Percentiles rank a stretch among this genome's conserved stretches.
Evolutionary conservation across 2,113 vertebrate genomes (phyloP).

Genomic region (human): DNA sequence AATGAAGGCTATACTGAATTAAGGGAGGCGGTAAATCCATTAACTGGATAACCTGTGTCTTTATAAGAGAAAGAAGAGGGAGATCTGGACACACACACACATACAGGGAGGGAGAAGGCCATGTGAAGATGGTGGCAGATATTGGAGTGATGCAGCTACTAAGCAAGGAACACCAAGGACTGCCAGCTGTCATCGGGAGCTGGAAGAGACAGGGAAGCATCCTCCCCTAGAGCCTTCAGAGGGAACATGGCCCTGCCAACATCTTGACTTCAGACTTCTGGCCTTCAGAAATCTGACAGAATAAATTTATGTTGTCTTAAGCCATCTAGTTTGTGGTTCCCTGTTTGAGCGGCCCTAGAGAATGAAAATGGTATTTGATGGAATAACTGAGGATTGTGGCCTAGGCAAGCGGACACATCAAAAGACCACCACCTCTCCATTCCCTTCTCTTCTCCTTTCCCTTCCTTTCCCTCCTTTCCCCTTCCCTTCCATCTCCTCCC

Average conservation of each 20-base stretch:
- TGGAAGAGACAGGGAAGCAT: neutral
- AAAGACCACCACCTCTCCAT: neutral
- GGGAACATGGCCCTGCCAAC: neutral
- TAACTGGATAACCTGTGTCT: too few relatives aligned
- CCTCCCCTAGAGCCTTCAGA: neutral
- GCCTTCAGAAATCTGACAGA: neutral
- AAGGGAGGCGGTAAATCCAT: neutral
- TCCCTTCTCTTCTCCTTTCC: neutral
- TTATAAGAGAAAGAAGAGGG: neutral
- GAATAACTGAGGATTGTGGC: neutral
- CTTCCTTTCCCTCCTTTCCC: neutral
- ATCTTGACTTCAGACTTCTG: neutral
- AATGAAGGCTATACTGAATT: too few relatives aligned
- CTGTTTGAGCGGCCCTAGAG: neutral
- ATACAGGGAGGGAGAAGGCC: neutral
- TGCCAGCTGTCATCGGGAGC: too few relatives aligned
- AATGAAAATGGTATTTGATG: neutral
- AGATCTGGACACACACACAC: neutral
- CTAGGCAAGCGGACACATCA: neutral
- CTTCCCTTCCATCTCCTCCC: neutral
- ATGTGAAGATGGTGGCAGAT: neutral
- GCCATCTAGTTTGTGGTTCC: accelerated
- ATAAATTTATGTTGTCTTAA: neutral
- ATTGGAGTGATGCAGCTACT: accelerated
- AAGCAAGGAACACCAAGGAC: accelerated